phyloP scores from a whole-genome alignment of 1,140 invertebrate species.

The Oedothorax gibbosus region DNA sequence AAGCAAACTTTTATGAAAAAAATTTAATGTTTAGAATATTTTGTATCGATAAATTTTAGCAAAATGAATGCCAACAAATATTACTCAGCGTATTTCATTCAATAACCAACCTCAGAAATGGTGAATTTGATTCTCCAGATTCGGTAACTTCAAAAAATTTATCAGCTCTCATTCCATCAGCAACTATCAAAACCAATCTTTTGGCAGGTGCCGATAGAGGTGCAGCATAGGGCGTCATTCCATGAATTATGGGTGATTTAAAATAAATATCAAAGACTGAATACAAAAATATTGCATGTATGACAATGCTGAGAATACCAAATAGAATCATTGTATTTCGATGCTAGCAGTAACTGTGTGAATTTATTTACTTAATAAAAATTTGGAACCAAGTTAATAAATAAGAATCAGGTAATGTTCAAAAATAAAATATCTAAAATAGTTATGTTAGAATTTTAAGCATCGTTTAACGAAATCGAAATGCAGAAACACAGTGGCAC shows the following conservation, averaged over 20 bases:
- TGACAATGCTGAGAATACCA: slow-evolving; percentile 65
- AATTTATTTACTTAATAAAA: too few relatives aligned
- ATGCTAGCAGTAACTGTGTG: not conserved
- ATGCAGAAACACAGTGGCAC: too few relatives aligned
- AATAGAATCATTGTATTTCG: slow-evolving; percentile 32
- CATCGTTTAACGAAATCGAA: not conserved
- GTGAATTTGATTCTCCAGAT: slow-evolving; percentile 66
- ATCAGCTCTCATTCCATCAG: slow-evolving; percentile 89
- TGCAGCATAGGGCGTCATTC: slow-evolving; percentile 67
- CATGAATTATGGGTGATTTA: slow-evolving; percentile 74
- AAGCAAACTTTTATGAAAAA: too few relatives aligned
- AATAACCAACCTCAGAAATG: slow-evolving; percentile 54
- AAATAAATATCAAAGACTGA: slow-evolving; percentile 78
- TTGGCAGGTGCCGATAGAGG: slow-evolving; percentile 75
- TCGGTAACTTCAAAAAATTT: slow-evolving; percentile 76
- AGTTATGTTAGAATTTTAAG: not conserved
- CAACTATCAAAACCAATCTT: slow-evolving; percentile 85
- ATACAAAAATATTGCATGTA: slow-evolving; percentile 73
- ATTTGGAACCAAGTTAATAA: too few relatives aligned
- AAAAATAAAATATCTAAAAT: not conserved
- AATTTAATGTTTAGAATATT: not conserved
- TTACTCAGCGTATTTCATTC: not conserved
- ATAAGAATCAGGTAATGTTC: too few relatives aligned
- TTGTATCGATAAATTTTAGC: not conserved
- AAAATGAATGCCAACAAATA: not conserved